These are phyloP conservation scores for Cassiopea andromeda DNA, from an alignment of 30 jellyfish, hydroid and myxozoan genomes.

Conservation along the genomic window DNA sequence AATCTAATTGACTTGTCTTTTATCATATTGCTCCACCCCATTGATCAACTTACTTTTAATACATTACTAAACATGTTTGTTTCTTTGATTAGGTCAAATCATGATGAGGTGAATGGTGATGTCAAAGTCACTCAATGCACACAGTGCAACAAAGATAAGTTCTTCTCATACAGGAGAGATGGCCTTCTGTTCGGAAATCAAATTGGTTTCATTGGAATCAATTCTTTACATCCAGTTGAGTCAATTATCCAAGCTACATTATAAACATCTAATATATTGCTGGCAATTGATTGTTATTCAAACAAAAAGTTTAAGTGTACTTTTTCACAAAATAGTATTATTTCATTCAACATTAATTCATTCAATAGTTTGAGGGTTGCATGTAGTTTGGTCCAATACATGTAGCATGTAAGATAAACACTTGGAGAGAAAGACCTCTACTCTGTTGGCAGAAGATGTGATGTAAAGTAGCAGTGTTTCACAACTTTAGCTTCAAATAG, in stretches of 20 bases:
- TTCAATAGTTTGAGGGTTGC: too few relatives aligned
- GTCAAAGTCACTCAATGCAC: constrained; percentile 79
- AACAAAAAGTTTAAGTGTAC: too few relatives aligned
- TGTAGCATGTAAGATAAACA: too few relatives aligned
- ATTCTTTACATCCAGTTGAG: not conserved
- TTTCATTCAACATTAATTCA: too few relatives aligned
- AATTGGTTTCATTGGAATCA: constrained; percentile 76
- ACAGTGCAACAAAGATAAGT: constrained; percentile 65
- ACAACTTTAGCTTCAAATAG: too few relatives aligned
- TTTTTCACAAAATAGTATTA: too few relatives aligned
- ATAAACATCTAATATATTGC: too few relatives aligned
- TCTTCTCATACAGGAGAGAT: constrained; percentile 81
- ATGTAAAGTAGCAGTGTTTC: too few relatives aligned
- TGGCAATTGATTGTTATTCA: not conserved
- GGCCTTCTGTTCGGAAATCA: constrained; percentile 80
- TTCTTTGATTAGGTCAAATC: constrained; percentile 9
- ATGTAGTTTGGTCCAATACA: too few relatives aligned
- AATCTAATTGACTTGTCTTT: not conserved
- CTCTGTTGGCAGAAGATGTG: too few relatives aligned
- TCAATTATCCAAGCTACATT: not conserved
- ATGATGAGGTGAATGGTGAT: constrained; percentile 20
- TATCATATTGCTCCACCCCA: not conserved
- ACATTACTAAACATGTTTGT: not conserved
- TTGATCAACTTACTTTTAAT: not conserved
- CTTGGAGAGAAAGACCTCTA: too few relatives aligned